These are phyloP conservation scores for Onchidella celtica DNA, from an alignment of 2,888 invertebrate species.

Conservation along the genomic window DNA sequence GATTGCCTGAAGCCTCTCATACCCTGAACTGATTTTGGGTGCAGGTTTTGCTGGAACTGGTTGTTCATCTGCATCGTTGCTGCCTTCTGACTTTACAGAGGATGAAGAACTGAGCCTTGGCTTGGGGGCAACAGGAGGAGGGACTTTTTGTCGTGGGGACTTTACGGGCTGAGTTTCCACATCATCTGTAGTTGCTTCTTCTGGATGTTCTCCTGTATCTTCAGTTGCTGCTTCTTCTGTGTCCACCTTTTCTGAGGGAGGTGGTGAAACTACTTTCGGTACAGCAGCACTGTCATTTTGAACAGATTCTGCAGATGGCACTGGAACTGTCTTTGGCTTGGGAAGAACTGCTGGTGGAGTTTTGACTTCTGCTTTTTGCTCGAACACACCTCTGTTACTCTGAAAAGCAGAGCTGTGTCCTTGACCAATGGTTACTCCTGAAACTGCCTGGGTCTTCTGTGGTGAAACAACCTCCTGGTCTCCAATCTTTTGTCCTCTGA, in stretches of 20 bases:
- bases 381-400: conserved; percentile 10
- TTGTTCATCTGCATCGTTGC: conserved; percentile 13
- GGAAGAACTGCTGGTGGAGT: background rate
- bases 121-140: conserved; percentile 67
- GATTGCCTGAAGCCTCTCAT: conserved; percentile 30
- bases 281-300: background rate
- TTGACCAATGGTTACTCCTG: background rate
- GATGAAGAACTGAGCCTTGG: conserved; percentile 53
- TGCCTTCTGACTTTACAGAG: conserved; percentile 24
- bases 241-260: background rate
- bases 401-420: background rate
- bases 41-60: conserved; percentile 4
- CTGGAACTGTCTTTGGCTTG: background rate
- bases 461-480: background rate
- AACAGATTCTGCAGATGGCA: background rate
- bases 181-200: background rate
- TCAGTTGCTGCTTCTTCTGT: background rate
- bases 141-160: conserved; percentile 41
- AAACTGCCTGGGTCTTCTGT: background rate
- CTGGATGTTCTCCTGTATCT: background rate
- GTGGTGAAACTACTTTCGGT: background rate
- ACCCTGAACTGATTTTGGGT: conserved; percentile 17
- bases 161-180: background rate
- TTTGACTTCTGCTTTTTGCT: background rate
- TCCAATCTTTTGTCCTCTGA: background rate